A percentile compares a stretch with the other conserved stretches of the same genome.
Evolutionary conservation across 2,888 invertebrate genomes (phyloP).

Genomic region (Entomobrya multifasciata): DNA sequence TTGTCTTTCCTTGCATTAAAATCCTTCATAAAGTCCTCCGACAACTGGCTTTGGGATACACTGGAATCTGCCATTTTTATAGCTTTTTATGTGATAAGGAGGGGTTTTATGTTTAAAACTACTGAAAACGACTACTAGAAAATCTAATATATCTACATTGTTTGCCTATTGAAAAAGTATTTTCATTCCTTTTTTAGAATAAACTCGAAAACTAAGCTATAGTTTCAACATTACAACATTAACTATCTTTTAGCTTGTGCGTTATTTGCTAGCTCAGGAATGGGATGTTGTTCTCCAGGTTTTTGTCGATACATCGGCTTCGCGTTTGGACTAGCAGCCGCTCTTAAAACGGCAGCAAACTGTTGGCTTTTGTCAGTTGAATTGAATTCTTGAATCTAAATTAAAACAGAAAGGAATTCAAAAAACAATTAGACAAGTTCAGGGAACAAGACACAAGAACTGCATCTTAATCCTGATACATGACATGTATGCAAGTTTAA

Average conservation of each 20-base stretch:
- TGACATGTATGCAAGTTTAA: no score
- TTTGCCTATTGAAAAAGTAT: no score
- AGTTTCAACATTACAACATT: no score
- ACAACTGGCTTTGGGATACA: conserved; percentile 56
- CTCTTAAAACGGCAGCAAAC: conserved; percentile 82
- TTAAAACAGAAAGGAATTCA: background rate
- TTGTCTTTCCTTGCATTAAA: conserved; percentile 80
- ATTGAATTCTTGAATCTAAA: conserved; percentile 60
- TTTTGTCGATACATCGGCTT: conserved; percentile 82
- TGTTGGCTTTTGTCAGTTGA: conserved; percentile 17
- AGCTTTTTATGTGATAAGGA: no score
- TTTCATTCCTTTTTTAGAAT: no score
- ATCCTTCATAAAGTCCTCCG: conserved; percentile 76
- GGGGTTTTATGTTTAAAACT: no score
- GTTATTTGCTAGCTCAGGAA: conserved; percentile 83
- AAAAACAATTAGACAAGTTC: no score
- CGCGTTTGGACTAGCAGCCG: conserved; percentile 82
- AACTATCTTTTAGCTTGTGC: conserved; percentile 86
- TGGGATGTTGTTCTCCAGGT: conserved; percentile 81
- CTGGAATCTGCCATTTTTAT: conserved; percentile 47
- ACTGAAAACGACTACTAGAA: no score
- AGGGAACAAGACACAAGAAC: no score
- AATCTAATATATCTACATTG: no score
- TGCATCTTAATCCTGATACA: no score
- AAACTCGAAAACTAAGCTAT: no score